Conservation (phyloP, 2,113 vertebrate genomes). For the Falco punctatus region DNA sequence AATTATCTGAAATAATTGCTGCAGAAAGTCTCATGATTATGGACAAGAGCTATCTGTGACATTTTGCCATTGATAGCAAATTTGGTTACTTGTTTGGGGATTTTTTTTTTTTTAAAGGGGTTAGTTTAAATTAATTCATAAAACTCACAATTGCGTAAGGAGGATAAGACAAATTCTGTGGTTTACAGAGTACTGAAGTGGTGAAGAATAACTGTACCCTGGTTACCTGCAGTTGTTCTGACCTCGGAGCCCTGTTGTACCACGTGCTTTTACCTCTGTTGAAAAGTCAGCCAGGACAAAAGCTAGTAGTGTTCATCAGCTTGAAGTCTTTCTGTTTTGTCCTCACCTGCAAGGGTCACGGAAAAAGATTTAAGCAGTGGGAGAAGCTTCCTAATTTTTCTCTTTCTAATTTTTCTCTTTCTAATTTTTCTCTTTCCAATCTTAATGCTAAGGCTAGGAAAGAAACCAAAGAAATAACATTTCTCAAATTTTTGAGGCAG, state of each 20-base stretch:
- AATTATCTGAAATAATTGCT: neutral
- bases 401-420: slow-evolving; percentile 22
- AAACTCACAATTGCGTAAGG: neutral
- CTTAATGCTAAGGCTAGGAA: neutral
- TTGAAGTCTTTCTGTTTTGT: neutral
- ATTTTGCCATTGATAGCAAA: neutral
- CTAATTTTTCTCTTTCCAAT: slow-evolving; percentile 20
- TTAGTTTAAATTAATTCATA: neutral
- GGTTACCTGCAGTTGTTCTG: neutral
- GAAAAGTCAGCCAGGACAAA: neutral
- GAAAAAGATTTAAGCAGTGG: neutral
- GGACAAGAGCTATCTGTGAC: neutral
- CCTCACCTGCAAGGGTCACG: neutral
- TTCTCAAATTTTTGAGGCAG: slow-evolving; percentile 50
- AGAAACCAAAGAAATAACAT: slow-evolving; percentile 36
- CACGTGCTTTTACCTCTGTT: neutral
- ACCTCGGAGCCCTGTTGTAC: neutral
- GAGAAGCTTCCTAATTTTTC: neutral
- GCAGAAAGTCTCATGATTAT: neutral
- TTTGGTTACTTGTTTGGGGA: neutral
- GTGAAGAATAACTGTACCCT: neutral
- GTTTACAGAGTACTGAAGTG: neutral
- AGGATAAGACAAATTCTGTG: neutral
- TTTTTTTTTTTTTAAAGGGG: neutral
- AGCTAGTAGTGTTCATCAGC: neutral